Conservation (phyloP, 1,140 invertebrate genomes). For the Sarcophaga peregrina region DNA sequence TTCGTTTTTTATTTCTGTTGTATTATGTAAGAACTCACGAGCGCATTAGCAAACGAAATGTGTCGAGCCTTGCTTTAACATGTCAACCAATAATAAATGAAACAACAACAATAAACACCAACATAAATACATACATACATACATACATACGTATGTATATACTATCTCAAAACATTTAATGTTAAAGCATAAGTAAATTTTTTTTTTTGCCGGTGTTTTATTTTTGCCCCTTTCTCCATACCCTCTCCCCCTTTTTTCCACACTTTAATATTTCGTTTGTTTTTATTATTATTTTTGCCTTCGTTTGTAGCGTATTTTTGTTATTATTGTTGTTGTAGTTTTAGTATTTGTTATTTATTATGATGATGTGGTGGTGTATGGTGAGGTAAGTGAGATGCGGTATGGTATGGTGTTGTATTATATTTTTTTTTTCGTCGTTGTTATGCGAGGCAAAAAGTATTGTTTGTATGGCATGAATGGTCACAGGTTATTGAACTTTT, state of each 20-base stretch:
- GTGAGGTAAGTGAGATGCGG: too few relatives aligned
- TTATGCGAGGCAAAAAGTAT: neutral
- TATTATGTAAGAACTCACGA: too few relatives aligned
- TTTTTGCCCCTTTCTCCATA: neutral
- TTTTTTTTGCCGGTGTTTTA: neutral
- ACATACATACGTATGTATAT: too few relatives aligned
- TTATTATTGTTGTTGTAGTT: neutral
- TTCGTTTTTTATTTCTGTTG: neutral
- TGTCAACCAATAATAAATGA: too few relatives aligned
- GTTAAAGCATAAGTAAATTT: too few relatives aligned
- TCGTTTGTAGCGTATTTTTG: neutral
- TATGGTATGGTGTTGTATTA: too few relatives aligned
- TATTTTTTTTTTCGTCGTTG: neutral
- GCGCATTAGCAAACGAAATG: too few relatives aligned
- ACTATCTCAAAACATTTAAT: too few relatives aligned
- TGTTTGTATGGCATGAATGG: constrained; percentile 14
- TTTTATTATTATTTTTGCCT: neutral
- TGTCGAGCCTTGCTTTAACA: too few relatives aligned
- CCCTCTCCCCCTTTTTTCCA: neutral
- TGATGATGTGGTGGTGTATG: neutral
- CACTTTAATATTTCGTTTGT: neutral
- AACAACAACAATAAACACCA: too few relatives aligned
- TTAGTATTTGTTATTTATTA: neutral
- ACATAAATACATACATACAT: too few relatives aligned
- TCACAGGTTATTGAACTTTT: constrained; percentile 20